Base-by-base conservation (phyloP, 2,113 vertebrate species). In the Gobiocypris rarus region DNA sequence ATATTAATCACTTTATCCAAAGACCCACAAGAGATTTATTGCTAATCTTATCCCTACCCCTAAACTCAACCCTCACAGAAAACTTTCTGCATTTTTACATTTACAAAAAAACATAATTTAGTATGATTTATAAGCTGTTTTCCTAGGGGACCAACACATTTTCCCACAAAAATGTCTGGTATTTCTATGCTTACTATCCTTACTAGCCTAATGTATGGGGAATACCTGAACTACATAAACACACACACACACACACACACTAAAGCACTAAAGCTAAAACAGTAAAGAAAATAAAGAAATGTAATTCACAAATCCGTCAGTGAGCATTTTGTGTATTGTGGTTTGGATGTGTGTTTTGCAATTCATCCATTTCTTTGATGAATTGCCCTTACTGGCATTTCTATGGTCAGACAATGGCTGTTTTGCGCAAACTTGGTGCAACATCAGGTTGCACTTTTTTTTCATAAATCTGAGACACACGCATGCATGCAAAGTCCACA, bases 321-420 rank as follows among this genome's bases (percentile, higher is more conserved):
- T 41, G 50, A 45, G 14, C 17, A 58, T 31, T 26, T 69, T 73
- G 50, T 43, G 9, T 41, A 43, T 54, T 71, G 65, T 56, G 67
- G 65, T 50, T 56, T 52, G n/a, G 28, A 56, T 85, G 77, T 73
- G 6, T 70, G 34, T 81, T 31, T 85, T 48, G 70, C 50, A 81
- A 26, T 85, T 54, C 67, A 65, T 84, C 71, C 70, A 76, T 74
- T 70, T 56, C 76, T 71, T 45, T 76, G 71, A 81, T 76, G 63
- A 83, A 77, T 83, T 19, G 73, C 58, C 59, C 34, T 65, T 15
- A 43, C 74, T 77, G 80, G 45, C 83, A 78, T 75, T 48, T 43
- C 54, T 82, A 59, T 84, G 86, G 86, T 52, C 67, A 74, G 71
- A 38, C 82, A 43, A 59, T 45, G 50, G 41, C 59, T 78, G 56